These are phyloP conservation scores for Carduelis carduelis DNA, from an alignment of 2,797 vertebrate genomes.

Conservation along the genomic window DNA sequence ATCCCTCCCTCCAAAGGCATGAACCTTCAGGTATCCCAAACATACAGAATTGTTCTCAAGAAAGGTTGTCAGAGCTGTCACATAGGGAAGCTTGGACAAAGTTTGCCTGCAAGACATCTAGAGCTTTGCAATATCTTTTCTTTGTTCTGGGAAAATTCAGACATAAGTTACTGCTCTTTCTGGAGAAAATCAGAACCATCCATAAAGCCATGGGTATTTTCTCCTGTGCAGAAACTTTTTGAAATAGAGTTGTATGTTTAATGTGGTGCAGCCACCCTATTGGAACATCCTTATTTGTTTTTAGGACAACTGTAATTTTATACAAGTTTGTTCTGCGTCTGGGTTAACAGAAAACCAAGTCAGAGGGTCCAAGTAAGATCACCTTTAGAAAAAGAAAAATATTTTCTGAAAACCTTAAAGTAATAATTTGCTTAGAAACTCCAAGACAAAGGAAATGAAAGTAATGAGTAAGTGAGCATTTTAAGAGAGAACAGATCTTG, in stretches of 20 bases:
- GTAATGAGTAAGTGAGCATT: background rate
- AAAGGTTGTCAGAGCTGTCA: background rate
- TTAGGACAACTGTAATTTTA: background rate
- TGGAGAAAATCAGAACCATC: background rate
- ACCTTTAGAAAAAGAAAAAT: background rate
- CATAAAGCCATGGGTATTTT: background rate
- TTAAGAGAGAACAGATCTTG: background rate
- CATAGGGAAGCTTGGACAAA: background rate
- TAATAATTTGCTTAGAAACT: slow-evolving; percentile 3
- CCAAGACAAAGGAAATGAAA: slow-evolving; percentile 1
- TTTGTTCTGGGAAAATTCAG: background rate
- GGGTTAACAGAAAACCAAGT: background rate
- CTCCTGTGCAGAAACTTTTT: background rate
- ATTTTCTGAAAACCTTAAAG: background rate
- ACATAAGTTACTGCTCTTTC: background rate
- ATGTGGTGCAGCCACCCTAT: background rate
- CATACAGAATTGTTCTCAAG: background rate
- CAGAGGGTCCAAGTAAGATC: background rate
- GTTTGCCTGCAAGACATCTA: background rate
- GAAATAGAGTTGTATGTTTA: background rate
- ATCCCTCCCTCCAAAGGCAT: background rate
- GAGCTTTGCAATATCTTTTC: background rate
- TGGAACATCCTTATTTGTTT: background rate
- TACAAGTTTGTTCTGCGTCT: background rate
- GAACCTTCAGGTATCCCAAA: background rate